Conservation (phyloP, 2,113 vertebrate genomes). For the Hypocryptadius cinnamomeus region DNA sequence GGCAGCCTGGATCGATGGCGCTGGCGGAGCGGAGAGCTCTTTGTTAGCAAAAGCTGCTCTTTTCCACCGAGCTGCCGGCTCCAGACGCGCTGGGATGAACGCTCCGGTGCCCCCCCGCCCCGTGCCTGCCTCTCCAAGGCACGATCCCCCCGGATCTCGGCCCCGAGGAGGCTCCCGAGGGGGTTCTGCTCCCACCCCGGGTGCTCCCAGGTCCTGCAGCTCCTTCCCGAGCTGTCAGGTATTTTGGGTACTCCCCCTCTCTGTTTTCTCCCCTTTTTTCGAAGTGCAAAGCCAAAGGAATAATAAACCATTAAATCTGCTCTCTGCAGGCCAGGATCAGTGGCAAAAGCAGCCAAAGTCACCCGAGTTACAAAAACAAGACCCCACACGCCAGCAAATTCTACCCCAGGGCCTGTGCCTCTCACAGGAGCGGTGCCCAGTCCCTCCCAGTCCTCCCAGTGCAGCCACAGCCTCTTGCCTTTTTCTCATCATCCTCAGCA, state of each 20-base stretch:
- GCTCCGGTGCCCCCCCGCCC: neutral
- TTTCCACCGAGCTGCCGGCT: neutral
- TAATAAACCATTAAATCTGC: neutral
- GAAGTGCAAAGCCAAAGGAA: neutral
- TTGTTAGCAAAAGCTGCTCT: neutral
- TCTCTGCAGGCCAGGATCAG: neutral
- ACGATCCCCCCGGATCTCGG: accelerated
- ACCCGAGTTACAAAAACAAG: neutral
- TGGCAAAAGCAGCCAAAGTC: neutral
- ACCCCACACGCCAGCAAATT: neutral
- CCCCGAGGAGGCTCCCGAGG: accelerated
- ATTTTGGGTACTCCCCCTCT: neutral
- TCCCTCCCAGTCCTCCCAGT: neutral
- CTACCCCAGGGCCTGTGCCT: neutral
- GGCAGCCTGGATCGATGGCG: neutral
- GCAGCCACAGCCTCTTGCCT: slow-evolving; percentile 54
- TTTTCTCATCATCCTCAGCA: slow-evolving; percentile 91
- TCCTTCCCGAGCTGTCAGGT: neutral
- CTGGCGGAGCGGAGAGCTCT: neutral
- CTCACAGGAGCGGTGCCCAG: neutral
- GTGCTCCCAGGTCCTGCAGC: neutral
- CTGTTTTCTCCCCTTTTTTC: accelerated
- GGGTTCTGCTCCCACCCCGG: neutral
- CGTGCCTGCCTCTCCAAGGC: neutral
- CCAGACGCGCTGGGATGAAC: accelerated